Conservation (phyloP, 2,797 vertebrate species). For the Poecile montanus region DNA sequence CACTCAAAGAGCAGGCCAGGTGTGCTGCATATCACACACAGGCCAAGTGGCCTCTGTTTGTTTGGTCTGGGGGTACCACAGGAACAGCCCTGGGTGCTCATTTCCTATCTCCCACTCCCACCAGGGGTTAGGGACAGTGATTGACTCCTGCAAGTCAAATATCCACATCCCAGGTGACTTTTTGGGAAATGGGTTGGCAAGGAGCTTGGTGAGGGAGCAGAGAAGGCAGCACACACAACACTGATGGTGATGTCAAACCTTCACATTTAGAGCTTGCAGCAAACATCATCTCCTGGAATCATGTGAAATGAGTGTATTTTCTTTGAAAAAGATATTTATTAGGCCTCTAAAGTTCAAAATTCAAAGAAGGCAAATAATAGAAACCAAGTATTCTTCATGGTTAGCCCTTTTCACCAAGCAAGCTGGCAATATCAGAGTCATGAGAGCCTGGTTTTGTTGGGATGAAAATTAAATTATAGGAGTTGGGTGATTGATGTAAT, state of each 20-base stretch:
- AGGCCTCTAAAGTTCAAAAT: not conserved
- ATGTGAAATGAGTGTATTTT: not conserved
- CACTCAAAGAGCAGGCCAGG: not conserved
- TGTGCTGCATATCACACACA: not conserved
- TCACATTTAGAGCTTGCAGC: not conserved
- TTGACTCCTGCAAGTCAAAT: not conserved
- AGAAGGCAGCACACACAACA: not conserved
- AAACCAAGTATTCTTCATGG: not conserved
- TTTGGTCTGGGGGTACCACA: not conserved
- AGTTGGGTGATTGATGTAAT: slow-evolving; percentile 31
- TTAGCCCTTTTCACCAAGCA: not conserved
- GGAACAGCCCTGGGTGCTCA: not conserved
- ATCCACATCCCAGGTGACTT: not conserved
- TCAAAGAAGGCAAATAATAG: not conserved
- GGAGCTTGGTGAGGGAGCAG: not conserved
- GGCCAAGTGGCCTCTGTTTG: not conserved
- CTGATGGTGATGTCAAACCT: not conserved
- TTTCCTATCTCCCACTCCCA: not conserved
- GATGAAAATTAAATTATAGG: slow-evolving; percentile 12
- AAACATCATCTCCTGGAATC: not conserved
- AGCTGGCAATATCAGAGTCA: not conserved
- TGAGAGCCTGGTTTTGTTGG: not conserved
- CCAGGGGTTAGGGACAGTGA: not conserved
- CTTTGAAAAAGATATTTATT: not conserved
- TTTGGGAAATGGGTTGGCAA: not conserved